Percentiles rank a stretch among this genome's conserved stretches.
These are phyloP conservation scores for Marasmarcha lunaedactyla DNA, from an alignment of 2,888 invertebrate species.

Conservation along the genomic window DNA sequence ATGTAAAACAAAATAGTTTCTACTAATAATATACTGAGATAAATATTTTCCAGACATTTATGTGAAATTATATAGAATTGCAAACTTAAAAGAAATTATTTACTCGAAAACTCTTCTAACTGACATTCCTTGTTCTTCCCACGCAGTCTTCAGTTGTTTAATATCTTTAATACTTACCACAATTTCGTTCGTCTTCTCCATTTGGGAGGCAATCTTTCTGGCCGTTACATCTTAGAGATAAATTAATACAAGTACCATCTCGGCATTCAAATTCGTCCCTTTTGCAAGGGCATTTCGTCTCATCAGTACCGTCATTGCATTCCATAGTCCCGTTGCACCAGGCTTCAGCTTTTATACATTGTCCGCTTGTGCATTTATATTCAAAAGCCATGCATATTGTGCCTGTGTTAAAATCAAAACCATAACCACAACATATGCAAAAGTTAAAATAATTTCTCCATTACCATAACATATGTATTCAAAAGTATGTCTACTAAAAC, in stretches of 20 bases:
- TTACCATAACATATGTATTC: no score
- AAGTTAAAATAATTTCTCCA: no score
- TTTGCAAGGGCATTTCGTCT: constrained; percentile 49
- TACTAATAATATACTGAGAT: no score
- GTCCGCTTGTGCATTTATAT: constrained; percentile 75
- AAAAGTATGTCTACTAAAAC: no score
- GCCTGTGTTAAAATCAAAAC: constrained; percentile 53
- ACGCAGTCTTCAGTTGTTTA: no score
- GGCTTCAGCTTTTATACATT: constrained; percentile 66
- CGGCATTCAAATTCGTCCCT: constrained; percentile 69
- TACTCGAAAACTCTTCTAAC: no score
- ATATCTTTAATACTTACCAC: constrained; percentile 28
- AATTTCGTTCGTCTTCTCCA: constrained; percentile 73
- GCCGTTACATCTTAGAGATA: constrained; percentile 74
- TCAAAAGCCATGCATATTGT: constrained; percentile 64
- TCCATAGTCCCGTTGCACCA: constrained; percentile 64
- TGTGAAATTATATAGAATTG: no score
- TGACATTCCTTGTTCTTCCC: no score
- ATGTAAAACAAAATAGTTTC: no score
- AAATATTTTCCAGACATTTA: no score
- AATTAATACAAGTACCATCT: constrained; percentile 75
- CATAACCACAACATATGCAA: constrained; percentile 44
- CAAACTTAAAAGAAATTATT: no score
- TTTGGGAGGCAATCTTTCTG: constrained; percentile 62
- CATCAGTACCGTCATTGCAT: constrained; percentile 64